Conservation (phyloP, 1,140 invertebrate species). For the Eueides isabella region DNA sequence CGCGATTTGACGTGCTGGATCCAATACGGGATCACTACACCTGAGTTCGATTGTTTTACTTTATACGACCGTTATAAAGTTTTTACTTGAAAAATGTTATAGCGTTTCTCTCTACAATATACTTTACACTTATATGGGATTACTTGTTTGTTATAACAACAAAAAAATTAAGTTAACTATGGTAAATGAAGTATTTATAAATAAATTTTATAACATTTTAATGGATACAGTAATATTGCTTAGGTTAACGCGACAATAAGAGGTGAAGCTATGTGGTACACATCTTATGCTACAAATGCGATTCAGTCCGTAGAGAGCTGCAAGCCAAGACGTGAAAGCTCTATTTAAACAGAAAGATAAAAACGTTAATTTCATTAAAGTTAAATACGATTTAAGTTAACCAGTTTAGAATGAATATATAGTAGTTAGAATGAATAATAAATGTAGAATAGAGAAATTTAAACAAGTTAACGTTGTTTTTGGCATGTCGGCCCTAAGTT, state of each 20-base stretch:
- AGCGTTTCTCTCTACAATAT: conserved; percentile 16
- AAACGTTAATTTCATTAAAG: no score
- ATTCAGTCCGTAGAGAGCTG: not conserved
- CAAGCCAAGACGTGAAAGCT: not conserved
- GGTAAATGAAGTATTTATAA: no score
- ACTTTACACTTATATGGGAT: conserved; percentile 10
- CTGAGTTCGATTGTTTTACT: conserved; percentile 34
- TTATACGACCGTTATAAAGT: conserved; percentile 29
- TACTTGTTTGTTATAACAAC: conserved; percentile 4
- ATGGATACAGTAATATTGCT: no score
- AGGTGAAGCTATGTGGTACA: no score
- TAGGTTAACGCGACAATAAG: no score
- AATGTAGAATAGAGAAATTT: no score
- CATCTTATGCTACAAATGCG: not conserved
- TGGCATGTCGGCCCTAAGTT: no score
- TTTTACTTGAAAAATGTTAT: conserved; percentile 29
- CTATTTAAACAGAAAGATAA: not conserved
- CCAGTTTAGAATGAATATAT: no score
- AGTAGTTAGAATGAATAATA: no score
- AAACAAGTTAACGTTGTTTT: no score
- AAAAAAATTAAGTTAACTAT: not conserved
- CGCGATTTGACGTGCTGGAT: conserved; percentile 8
- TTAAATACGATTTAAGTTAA: no score
- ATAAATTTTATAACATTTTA: no score
- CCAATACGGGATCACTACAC: conserved; percentile 28